Evolutionary conservation across 2,113 vertebrate genomes (phyloP).

Genomic region (Petrocephalus microphthalmus): DNA sequence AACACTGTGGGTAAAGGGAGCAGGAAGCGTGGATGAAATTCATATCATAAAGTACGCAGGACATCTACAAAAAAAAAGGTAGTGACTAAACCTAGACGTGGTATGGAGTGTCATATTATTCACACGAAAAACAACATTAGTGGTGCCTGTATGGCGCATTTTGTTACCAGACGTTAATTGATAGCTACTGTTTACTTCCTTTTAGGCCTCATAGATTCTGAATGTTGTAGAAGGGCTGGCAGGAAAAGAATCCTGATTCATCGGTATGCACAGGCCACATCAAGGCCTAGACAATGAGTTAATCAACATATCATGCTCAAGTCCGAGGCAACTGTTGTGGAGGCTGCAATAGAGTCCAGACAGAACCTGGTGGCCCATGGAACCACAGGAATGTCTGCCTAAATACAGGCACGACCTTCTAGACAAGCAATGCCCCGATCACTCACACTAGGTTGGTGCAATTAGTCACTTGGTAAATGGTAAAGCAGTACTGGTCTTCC

Average conservation of each 20-base stretch:
- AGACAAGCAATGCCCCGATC: not conserved
- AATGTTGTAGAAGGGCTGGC: not conserved
- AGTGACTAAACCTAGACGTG: not conserved
- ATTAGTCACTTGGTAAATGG: not conserved
- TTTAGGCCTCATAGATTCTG: not conserved
- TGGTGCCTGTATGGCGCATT: not conserved
- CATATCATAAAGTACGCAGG: not conserved
- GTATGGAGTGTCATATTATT: not conserved
- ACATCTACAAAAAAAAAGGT: not conserved
- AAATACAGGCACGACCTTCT: not conserved
- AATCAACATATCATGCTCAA: not conserved
- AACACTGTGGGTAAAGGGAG: not conserved
- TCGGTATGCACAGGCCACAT: not conserved
- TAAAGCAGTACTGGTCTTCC: not conserved
- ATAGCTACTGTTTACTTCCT: not conserved
- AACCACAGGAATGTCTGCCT: not conserved
- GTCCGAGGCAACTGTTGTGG: not conserved
- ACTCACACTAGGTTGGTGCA: not conserved
- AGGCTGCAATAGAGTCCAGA: not conserved
- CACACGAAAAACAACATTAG: not conserved
- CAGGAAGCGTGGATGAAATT: not conserved
- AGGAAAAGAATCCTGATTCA: not conserved
- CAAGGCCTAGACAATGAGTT: not conserved
- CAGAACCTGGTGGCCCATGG: not conserved
- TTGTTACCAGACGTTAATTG: not conserved